Evolutionary conservation across 2,113 vertebrate genomes (phyloP).

Genomic region (Choloepus hoffmanni): DNA sequence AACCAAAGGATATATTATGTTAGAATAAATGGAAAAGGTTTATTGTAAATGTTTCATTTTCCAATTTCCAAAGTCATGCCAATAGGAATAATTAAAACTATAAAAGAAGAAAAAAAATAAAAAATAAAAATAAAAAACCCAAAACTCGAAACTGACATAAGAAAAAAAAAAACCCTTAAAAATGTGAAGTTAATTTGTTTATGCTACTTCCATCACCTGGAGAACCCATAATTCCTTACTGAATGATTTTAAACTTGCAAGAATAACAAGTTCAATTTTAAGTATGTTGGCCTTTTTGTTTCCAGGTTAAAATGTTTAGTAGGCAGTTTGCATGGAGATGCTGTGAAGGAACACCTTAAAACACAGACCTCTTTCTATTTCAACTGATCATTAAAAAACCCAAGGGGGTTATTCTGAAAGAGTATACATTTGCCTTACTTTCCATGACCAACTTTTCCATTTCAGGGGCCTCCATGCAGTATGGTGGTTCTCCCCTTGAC

Average conservation of each 20-base stretch:
- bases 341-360: conserved; percentile 31
- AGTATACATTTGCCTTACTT: background rate
- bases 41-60: conserved; percentile 79
- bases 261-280: conserved; percentile 34
- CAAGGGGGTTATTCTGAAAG: conserved; percentile 14
- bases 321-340: background rate
- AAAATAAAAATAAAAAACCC: background rate
- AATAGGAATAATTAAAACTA: conserved; percentile 41
- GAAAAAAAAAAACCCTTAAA: conserved; percentile 18
- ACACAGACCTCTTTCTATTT: conserved; percentile 32
- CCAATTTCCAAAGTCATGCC: conserved; percentile 68
- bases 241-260: background rate
- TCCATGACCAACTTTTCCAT: conserved; percentile 59
- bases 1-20: conserved; percentile 71
- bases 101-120: background rate
- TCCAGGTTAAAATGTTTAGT: conserved; percentile 22
- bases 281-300: background rate
- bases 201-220: background rate
- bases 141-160: background rate
- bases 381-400: conserved; percentile 44
- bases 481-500: conserved; percentile 46
- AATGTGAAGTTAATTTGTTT: background rate
- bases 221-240: background rate
- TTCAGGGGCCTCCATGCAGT: background rate
- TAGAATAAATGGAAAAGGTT: conserved; percentile 80